Base-by-base conservation (phyloP, 2,888 invertebrate species). In the Oscheius onirici region DNA sequence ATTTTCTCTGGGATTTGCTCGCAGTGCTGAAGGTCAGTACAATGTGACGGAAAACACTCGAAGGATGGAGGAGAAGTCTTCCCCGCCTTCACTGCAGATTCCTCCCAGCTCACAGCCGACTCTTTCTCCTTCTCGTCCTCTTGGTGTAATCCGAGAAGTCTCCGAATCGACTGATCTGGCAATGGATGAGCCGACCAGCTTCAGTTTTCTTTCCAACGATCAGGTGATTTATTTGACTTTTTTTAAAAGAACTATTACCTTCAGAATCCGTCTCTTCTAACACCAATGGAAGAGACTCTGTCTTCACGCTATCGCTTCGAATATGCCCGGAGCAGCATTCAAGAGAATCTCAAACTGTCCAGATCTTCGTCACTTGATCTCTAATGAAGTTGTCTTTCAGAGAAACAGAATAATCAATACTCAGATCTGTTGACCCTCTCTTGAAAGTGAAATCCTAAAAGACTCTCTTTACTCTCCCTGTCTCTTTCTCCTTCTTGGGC, bases 261-360 rank as follows among this genome's bases (percentile, higher is more conserved):
- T 17, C 52, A 66, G 66, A 66, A 40, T 1, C n/a, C 66, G 26
- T 10, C 66, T 15, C 15, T 28, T 2, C 54, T 55, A 13, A 66
- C 66, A 10, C 40, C 66, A 22, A 54, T 66, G 43, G 66, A 66
- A 13, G 52, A 52, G 13, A 8, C 54, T 17, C 41, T 66, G 13
- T 54, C 66, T 8, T 41, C 66, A 17, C 52, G 66, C 1, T 66
- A 54, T 22, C 40, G 54, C 15, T 66, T 66, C 24, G 66, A 66
- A 54, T 52, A 66, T 22, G 66, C 66, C 22, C 24, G 34, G 8
- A 66, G 66, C 41, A 66, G 52, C 28, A n/a, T 66, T 15, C 66
- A 66, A 22, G 66, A 66, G 22, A 66, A 52, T 34, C 22, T 66
- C 20, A 52, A 49, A 34, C 34, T 63, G 24, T 49, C 63, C 2